Conservation (phyloP, 1,140 invertebrate species). For the Drosophila kepulauana region DNA sequence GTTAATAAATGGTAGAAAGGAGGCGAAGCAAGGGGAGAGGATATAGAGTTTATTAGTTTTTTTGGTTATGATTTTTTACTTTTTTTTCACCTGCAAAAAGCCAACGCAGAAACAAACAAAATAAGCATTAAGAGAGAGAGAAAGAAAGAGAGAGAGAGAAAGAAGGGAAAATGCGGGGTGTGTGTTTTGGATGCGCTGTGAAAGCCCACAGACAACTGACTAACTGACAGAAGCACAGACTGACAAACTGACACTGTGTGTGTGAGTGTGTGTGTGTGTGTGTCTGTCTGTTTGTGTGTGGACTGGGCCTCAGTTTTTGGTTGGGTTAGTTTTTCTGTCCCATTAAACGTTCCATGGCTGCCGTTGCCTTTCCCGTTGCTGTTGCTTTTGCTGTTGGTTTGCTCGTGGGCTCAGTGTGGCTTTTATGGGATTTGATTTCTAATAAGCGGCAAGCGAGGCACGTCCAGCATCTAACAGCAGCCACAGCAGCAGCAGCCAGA, state of each 20-base stretch:
- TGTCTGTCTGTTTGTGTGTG: constrained; percentile 3
- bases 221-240: constrained; percentile 48
- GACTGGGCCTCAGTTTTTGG: constrained; percentile 22
- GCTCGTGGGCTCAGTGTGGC: constrained; percentile 70
- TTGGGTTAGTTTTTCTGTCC: constrained; percentile 60
- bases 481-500: neutral
- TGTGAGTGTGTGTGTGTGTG: constrained; percentile 2
- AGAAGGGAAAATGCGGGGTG: neutral
- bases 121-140: neutral
- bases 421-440: constrained; percentile 83
- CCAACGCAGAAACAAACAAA: constrained; percentile 2
- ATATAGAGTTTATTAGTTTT: constrained; percentile 11
- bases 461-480: constrained; percentile 60
- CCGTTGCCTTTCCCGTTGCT: neutral
- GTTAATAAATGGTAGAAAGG: neutral
- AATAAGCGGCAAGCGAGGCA: constrained; percentile 81
- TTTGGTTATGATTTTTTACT: neutral
- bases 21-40: neutral
- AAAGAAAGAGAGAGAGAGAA: neutral
- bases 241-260: constrained; percentile 10
- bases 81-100: constrained; percentile 4
- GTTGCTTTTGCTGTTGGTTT: constrained; percentile 23
- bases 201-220: constrained; percentile 56
- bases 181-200: constrained; percentile 3
- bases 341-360: constrained; percentile 50